Percentiles rank a stretch among this genome's conserved stretches.
These are phyloP conservation scores for Rhyzopertha dominica DNA, from an alignment of 1,140 invertebrate genomes.

Conservation along the genomic window DNA sequence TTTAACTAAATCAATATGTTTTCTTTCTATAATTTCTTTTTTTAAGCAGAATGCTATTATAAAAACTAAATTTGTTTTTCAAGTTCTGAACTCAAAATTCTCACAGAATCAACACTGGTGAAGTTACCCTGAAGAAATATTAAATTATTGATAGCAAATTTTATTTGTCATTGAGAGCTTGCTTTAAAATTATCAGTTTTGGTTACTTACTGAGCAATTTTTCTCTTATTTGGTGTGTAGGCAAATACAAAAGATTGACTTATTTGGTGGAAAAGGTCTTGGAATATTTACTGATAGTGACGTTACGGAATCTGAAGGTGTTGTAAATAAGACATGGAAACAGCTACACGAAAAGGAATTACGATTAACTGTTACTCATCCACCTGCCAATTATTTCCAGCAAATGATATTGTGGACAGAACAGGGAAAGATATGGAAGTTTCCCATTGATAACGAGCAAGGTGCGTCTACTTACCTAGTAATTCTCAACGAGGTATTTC, in stretches of 20 bases:
- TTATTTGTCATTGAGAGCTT: too few relatives aligned
- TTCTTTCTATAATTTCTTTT: too few relatives aligned
- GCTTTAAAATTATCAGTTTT: too few relatives aligned
- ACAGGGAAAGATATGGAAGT: constrained; percentile 92
- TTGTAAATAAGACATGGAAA: constrained; percentile 64
- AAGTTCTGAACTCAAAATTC: too few relatives aligned
- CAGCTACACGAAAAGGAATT: constrained; percentile 60
- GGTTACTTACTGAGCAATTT: too few relatives aligned
- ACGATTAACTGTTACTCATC: constrained; percentile 56
- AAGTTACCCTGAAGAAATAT: too few relatives aligned
- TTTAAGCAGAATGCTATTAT: too few relatives aligned
- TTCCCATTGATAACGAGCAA: constrained; percentile 97
- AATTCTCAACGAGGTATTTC: constrained; percentile 14
- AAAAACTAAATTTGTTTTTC: too few relatives aligned
- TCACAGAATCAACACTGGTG: too few relatives aligned
- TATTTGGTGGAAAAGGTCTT: constrained; percentile 54
- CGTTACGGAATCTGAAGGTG: constrained; percentile 40
- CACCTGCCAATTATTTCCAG: constrained; percentile 84
- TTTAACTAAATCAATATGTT: too few relatives aligned
- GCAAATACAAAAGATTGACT: constrained; percentile 45
- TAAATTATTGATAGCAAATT: too few relatives aligned
- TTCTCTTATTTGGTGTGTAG: too few relatives aligned
- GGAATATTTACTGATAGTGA: constrained; percentile 53
- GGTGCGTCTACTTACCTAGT: constrained; percentile 52
- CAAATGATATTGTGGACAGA: constrained; percentile 94